A percentile compares a stretch with the other conserved stretches of the same genome.
phyloP scores from a whole-genome alignment of 2,888 invertebrate species.

The Drosophila pullipes region DNA sequence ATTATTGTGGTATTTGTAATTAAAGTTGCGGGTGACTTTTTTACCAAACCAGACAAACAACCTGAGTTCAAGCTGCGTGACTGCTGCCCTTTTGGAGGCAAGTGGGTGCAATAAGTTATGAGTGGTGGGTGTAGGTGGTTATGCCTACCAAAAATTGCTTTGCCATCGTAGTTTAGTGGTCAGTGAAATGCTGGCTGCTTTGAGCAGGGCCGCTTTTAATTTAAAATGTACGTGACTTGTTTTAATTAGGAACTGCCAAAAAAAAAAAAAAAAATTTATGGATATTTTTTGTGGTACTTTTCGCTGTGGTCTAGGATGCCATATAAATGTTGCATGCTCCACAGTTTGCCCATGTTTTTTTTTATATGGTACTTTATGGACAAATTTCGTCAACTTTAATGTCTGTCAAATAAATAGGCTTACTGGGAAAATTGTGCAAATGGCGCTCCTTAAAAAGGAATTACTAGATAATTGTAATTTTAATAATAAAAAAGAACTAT shows the following conservation, averaged over 20 bases:
- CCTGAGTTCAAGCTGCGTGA: constrained; percentile 28
- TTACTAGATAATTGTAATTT: not conserved
- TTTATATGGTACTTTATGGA: not conserved
- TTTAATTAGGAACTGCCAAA: constrained; percentile 63
- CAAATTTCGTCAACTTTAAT: constrained; percentile 24
- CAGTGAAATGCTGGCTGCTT: constrained; percentile 57
- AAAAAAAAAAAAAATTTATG: constrained; percentile 41
- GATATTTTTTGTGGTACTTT: constrained; percentile 24
- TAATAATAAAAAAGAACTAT: not conserved
- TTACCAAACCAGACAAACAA: constrained; percentile 4
- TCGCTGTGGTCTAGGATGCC: constrained; percentile 9
- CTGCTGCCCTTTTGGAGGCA: constrained; percentile 8
- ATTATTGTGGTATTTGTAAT: constrained; percentile 71
- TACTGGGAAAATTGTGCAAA: not conserved
- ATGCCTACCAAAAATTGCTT: constrained; percentile 6
- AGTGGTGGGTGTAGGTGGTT: not conserved
- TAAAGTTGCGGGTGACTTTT: constrained; percentile 65
- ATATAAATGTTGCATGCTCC: constrained; percentile 44
- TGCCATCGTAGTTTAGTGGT: constrained; percentile 60
- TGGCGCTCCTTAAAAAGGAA: not conserved
- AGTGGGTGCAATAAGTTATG: not conserved
- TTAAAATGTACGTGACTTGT: constrained; percentile 76
- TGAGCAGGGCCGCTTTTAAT: constrained; percentile 67
- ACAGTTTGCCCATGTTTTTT: not conserved
- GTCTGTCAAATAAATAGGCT: constrained; percentile 7